These are phyloP conservation scores for Unio pictorum DNA, from an alignment of 2,888 invertebrate species.

Conservation along the genomic window DNA sequence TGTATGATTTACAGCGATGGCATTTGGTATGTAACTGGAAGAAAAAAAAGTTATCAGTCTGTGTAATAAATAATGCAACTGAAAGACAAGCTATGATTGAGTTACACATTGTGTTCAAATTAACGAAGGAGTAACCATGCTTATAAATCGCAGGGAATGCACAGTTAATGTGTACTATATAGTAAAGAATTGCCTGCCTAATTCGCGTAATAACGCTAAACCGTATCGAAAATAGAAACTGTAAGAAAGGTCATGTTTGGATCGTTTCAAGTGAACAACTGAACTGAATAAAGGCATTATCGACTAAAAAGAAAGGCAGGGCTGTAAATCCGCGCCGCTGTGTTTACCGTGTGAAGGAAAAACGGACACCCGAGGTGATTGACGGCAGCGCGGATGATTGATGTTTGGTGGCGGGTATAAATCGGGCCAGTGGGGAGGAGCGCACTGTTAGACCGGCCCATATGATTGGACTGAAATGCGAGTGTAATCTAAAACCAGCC, in stretches of 20 bases:
- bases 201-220: constrained; percentile 31
- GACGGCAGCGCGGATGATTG: constrained; percentile 58
- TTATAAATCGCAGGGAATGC: too few relatives aligned
- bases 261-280: constrained; percentile 22
- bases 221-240: constrained; percentile 23
- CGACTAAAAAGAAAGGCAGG: constrained; percentile 18
- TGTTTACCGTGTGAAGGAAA: constrained; percentile 12
- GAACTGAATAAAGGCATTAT: constrained; percentile 21
- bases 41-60: too few relatives aligned
- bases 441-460: constrained; percentile 32
- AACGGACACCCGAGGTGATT: constrained; percentile 59
- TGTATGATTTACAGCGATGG: too few relatives aligned
- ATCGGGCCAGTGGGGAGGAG: constrained; percentile 50
- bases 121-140: too few relatives aligned
- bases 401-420: constrained; percentile 39
- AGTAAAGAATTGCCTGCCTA: neutral
- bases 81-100: too few relatives aligned
- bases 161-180: too few relatives aligned
- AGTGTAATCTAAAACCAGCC: constrained; percentile 35
- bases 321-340: constrained; percentile 1
- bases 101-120: too few relatives aligned
- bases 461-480: constrained; percentile 41
- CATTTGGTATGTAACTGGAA: too few relatives aligned
- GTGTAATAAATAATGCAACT: too few relatives aligned
- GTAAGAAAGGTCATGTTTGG: constrained; percentile 23